Evolutionary conservation across 2,888 invertebrate species (phyloP).

Genomic region (Troides helena): DNA sequence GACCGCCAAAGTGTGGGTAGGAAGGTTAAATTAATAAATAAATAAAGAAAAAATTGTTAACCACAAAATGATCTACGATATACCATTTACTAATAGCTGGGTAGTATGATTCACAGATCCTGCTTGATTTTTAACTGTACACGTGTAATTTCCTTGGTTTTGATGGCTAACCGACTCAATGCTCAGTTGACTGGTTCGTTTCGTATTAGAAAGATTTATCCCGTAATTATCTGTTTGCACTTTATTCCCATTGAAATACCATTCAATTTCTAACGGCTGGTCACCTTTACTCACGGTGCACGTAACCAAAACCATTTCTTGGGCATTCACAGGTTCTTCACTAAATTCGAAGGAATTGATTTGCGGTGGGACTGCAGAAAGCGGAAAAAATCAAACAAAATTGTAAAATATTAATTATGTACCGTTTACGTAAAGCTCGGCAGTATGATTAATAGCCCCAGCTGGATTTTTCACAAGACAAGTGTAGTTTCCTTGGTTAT

Average conservation of each 20-base stretch:
- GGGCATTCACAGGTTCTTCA: constrained; percentile 85
- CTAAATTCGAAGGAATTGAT: constrained; percentile 87
- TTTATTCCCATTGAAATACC: constrained; percentile 85
- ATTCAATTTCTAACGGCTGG: constrained; percentile 85
- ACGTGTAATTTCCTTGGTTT: constrained; percentile 84
- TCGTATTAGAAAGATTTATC: constrained; percentile 59
- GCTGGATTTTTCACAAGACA: constrained; percentile 87
- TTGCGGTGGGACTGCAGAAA: constrained; percentile 82
- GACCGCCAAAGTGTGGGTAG: constrained; percentile 70
- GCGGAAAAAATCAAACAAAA: constrained; percentile 36
- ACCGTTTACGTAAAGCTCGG: constrained; percentile 88
- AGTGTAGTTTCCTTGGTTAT: constrained; percentile 88
- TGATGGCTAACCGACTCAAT: constrained; percentile 84
- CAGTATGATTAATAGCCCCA: constrained; percentile 84
- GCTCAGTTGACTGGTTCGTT: constrained; percentile 83
- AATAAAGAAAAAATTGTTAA: constrained; percentile 32
- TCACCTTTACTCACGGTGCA: constrained; percentile 83
- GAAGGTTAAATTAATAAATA: constrained; percentile 39
- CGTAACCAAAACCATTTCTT: constrained; percentile 80
- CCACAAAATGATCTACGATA: constrained; percentile 39
- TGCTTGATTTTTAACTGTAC: constrained; percentile 82
- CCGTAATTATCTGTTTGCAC: constrained; percentile 77
- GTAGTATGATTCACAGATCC: constrained; percentile 81
- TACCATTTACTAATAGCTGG: constrained; percentile 84
- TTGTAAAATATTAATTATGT: constrained; percentile 33